Percentiles rank a stretch among this genome's conserved stretches.
Evolutionary conservation across 2,113 vertebrate species (phyloP).

Genomic region (Eupsittula cactorum): DNA sequence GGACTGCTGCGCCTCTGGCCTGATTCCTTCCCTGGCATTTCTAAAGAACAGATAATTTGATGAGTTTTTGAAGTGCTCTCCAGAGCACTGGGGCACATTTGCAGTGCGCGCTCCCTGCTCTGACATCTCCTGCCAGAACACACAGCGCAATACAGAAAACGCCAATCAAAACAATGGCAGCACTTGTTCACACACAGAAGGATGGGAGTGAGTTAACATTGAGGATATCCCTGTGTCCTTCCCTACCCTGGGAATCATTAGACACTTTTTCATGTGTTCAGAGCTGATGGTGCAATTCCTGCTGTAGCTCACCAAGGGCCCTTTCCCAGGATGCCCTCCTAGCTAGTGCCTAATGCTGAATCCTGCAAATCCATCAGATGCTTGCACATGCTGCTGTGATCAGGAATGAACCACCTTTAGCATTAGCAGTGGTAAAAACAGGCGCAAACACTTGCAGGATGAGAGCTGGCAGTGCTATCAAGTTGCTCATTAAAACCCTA

Average conservation of each 20-base stretch:
- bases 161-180: not conserved
- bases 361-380: not conserved
- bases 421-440: fast-evolving
- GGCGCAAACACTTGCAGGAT: fast-evolving
- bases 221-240: not conserved
- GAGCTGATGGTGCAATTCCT: not conserved
- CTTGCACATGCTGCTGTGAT: fast-evolving
- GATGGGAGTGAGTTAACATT: fast-evolving
- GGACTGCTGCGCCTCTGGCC: fast-evolving
- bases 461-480: no score
- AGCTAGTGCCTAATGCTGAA: not conserved
- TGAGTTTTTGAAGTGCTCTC: not conserved
- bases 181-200: not conserved
- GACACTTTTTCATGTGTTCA: fast-evolving
- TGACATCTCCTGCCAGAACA: not conserved
- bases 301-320: not conserved
- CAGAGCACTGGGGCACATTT: not conserved
- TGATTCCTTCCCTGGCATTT: not conserved
- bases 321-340: fast-evolving
- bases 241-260: not conserved
- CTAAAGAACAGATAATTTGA: not conserved
- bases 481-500: fast-evolving
- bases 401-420: not conserved
- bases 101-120: fast-evolving
- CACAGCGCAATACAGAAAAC: fast-evolving